Evolutionary conservation across 2,113 vertebrate species (phyloP).

Genomic region (Psilopsiagon aymara): DNA sequence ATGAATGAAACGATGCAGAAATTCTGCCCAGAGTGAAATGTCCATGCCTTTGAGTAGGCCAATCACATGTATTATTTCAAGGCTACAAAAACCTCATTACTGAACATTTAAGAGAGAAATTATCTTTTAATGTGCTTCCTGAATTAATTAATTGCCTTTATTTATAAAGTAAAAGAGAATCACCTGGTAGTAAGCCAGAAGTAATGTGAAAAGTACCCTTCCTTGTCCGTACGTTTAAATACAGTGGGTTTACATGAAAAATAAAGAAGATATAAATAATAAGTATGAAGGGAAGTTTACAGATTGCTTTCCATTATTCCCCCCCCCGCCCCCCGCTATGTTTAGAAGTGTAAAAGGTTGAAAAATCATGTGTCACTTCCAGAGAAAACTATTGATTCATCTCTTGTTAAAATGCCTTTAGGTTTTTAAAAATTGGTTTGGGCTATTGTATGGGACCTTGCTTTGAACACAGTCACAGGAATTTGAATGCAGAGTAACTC

Average conservation of each 20-base stretch:
- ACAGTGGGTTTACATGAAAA: neutral
- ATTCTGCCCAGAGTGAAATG: neutral
- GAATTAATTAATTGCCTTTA: neutral
- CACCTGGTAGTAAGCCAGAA: neutral
- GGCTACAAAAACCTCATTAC: neutral
- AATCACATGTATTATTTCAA: neutral
- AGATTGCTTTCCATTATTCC: neutral
- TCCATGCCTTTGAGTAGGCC: neutral
- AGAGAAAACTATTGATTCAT: neutral
- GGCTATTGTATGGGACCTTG: neutral
- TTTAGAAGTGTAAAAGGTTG: neutral
- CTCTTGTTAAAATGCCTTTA: neutral
- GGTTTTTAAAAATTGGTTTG: neutral
- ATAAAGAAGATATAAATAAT: neutral
- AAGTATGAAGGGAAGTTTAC: neutral
- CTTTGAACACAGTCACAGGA: neutral
- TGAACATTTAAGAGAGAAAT: neutral
- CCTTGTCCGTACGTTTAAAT: neutral
- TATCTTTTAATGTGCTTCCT: neutral
- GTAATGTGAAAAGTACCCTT: neutral
- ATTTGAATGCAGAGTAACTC: neutral
- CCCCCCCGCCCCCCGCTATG: rapidly evolving
- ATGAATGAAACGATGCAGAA: slow-evolving; percentile 13
- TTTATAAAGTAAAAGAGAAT: neutral
- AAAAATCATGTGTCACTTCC: neutral